Evolutionary conservation across 2,888 invertebrate species (phyloP).

Genomic region (Pseudococcus longispinus): DNA sequence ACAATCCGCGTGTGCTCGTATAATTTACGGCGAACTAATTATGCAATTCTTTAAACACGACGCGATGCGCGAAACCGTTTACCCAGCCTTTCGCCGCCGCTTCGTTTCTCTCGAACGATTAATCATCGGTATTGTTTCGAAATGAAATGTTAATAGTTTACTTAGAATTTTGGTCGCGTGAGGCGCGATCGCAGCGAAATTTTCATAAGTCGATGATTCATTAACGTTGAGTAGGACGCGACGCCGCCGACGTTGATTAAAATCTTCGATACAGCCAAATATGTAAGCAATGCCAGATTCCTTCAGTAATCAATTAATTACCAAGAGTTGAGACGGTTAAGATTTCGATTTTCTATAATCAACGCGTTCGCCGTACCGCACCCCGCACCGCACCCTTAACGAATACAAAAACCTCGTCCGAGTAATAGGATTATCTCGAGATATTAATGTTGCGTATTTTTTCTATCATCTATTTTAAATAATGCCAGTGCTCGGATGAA

Average conservation of each 20-base stretch:
- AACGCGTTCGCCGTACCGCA: background rate
- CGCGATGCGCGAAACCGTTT: conserved; percentile 5
- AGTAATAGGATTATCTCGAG: conserved; percentile 16
- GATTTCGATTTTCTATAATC: background rate
- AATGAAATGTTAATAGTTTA: conserved; percentile 35
- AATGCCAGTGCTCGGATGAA: background rate
- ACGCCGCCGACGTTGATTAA: conserved; percentile 24
- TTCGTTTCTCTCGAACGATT: conserved; percentile 1
- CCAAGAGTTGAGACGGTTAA: background rate
- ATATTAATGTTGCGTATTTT: conserved; percentile 6
- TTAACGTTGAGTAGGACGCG: background rate
- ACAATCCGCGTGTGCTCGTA: background rate
- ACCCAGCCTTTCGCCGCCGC: background rate
- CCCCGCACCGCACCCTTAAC: background rate
- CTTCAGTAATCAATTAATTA: conserved; percentile 29
- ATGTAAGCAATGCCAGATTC: conserved; percentile 32
- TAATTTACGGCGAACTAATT: conserved; percentile 30
- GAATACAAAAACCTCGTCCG: background rate
- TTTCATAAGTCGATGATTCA: conserved; percentile 19
- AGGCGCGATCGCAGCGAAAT: background rate
- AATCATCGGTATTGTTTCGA: conserved; percentile 40
- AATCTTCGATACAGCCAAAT: conserved; percentile 24
- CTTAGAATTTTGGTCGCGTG: background rate
- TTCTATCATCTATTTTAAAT: background rate
- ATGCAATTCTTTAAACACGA: conserved; percentile 21